Base-by-base conservation (phyloP, 1,140 invertebrate genomes). In the Scylla paramamosain region DNA sequence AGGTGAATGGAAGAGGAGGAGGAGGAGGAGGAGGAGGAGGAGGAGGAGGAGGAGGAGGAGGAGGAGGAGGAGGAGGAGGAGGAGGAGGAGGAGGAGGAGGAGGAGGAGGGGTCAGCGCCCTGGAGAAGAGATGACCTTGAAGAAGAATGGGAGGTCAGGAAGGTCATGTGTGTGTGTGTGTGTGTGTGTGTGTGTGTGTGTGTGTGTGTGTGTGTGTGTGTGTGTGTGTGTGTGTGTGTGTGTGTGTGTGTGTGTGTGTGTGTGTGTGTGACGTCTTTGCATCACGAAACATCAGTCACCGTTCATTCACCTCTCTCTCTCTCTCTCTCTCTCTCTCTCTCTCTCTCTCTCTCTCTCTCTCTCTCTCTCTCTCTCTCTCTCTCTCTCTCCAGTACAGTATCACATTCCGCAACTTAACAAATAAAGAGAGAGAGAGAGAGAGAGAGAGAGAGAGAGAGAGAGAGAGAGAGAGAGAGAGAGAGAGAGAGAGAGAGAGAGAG, bases 171-270 rank as follows among this genome's bases (percentile, higher is more conserved):
- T 77, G 67, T 77, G 67, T 77, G 67, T 77, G 67, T 77, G 67
- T 77, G 67, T 77, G 67, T 77, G 67, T 77, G 67, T 77, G 67
- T 77, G 67, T 77, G 67, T 77, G 67, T 77, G 67, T 77, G 67
- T 77, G 67, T 77, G 67, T 77, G 67, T 77, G 67, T 77, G 67
- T 77, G 67, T 77, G 67, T 77, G 67, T 77, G 67, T 77, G 67
- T 77, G 67, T 77, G 67, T 77, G 20, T 77, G 67, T 77, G 67
- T 77, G 67, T 77, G 67, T 77, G 67, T 77, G 67, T 77, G 67
- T 77, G 59, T 67, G 59, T 67, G 59, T 67, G 59, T 67, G 59
- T 67, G 59, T 67, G 59, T 67, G 59, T 67, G 59, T 67, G 59
- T 67, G 59, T 67, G 59, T 67, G 59, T 67, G 59, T 67, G 20